A percentile compares a stretch with the other conserved stretches of the same genome.
phyloP scores from a whole-genome alignment of 2,888 invertebrate species.

The Mythimna loreyi region DNA sequence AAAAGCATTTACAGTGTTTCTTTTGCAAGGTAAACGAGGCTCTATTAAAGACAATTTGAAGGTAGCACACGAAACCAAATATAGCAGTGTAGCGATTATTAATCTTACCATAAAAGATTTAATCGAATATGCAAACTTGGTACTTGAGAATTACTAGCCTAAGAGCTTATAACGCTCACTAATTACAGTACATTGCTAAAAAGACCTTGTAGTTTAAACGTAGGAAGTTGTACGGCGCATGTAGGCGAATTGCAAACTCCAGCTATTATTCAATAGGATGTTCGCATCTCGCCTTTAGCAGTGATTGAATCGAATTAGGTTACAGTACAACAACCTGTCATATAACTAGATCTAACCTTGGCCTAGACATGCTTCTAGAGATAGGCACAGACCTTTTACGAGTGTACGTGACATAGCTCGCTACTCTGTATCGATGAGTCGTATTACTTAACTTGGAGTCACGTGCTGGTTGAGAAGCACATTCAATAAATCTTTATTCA shows the following conservation, averaged over 20 bases:
- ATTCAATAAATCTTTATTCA: conserved; percentile 6
- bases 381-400: conserved; percentile 49
- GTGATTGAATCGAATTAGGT: conserved; percentile 54
- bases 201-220: conserved; percentile 63
- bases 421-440: conserved; percentile 47
- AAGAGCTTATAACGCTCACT: conserved; percentile 36
- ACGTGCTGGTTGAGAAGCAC: conserved; percentile 40
- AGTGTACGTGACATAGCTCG: conserved; percentile 62
- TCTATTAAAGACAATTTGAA: conserved; percentile 31
- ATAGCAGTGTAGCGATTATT: conserved; percentile 36
- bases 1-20: conserved; percentile 25
- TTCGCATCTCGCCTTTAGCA: conserved; percentile 40
- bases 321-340: conserved; percentile 56
- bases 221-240: conserved; percentile 56
- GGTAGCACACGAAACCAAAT: conserved; percentile 39
- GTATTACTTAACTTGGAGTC: conserved; percentile 47
- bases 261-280: conserved; percentile 64
- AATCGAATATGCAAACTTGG: conserved; percentile 45
- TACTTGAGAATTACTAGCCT: conserved; percentile 33
- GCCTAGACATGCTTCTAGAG: conserved; percentile 57
- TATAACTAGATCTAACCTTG: conserved; percentile 62
- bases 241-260: conserved; percentile 63
- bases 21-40: conserved; percentile 29
- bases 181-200: conserved; percentile 42
- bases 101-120: conserved; percentile 35